Conservation (phyloP, 1,140 invertebrate species). For the Metaphire vulgaris region DNA sequence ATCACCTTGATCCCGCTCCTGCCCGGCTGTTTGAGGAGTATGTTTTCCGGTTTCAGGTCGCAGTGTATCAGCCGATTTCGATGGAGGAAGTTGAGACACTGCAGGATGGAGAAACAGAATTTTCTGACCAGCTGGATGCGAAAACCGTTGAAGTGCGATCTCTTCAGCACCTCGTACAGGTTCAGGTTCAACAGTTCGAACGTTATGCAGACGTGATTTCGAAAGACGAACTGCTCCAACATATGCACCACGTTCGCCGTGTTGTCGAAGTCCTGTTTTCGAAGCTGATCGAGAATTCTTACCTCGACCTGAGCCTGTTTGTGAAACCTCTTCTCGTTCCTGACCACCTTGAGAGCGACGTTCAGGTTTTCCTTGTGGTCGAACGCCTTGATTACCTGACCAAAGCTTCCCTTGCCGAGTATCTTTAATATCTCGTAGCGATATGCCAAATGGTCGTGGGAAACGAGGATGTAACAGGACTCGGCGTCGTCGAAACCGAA, state of each 20-base stretch:
- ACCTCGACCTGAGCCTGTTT: constrained; percentile 99
- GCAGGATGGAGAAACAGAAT: constrained; percentile 93
- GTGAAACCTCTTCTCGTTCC: constrained; percentile 66
- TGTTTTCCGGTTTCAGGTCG: constrained; percentile 62
- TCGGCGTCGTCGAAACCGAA: constrained; percentile 89
- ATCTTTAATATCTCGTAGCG: constrained; percentile 92
- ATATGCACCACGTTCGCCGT: constrained; percentile 99
- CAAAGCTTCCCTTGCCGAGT: constrained; percentile 93
- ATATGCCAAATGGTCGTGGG: constrained; percentile 91
- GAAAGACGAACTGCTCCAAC: constrained; percentile 95
- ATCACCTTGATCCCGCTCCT: constrained; percentile 53
- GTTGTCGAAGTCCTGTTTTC: constrained; percentile 95
- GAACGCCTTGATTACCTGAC: constrained; percentile 63
- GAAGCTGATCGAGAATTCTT: constrained; percentile 87
- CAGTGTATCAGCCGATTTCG: constrained; percentile 98
- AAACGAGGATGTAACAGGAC: constrained; percentile 93
- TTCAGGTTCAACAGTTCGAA: constrained; percentile 98
- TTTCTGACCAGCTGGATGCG: constrained; percentile 91
- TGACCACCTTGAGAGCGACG: constrained; percentile 55
- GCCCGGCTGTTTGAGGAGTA: constrained; percentile 49
- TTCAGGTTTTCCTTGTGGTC: constrained; percentile 55
- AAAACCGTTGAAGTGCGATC: constrained; percentile 95
- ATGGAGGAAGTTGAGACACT: constrained; percentile 93
- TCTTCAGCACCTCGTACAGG: constrained; percentile 98
- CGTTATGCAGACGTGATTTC: constrained; percentile 98